Conservation (phyloP, 2,888 invertebrate species). For the Drosophila maculinotata region DNA sequence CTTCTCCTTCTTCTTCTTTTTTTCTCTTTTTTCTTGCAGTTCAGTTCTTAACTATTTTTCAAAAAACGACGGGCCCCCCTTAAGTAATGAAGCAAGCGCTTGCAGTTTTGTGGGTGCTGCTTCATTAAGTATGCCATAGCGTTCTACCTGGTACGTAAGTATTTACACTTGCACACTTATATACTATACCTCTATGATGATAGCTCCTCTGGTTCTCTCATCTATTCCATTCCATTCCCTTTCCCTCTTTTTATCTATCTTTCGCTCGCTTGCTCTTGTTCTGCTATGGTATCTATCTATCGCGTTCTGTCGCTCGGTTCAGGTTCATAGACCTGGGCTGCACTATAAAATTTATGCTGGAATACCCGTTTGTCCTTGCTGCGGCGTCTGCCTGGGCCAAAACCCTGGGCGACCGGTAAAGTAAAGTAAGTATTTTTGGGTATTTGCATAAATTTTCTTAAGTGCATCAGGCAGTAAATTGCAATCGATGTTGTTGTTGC, state of each 20-base stretch:
- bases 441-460: constrained; percentile 84
- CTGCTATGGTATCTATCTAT: no score
- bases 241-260: constrained; percentile 4
- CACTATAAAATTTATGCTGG: constrained; percentile 81
- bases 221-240: not conserved
- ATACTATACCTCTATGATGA: constrained; percentile 24
- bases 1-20: not conserved
- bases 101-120: constrained; percentile 81
- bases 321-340: constrained; percentile 77
- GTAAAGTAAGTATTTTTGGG: constrained; percentile 83
- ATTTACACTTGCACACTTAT: constrained; percentile 35
- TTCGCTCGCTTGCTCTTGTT: not conserved
- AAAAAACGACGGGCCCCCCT: constrained; percentile 46
- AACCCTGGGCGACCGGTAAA: constrained; percentile 50
- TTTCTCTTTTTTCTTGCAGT: constrained; percentile 21
- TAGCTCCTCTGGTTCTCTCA: constrained; percentile 16
- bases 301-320: constrained; percentile 8
- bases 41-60: constrained; percentile 75
- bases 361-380: constrained; percentile 77
- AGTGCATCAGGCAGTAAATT: constrained; percentile 83
- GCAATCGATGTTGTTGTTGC: constrained; percentile 79
- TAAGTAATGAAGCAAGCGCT: constrained; percentile 75
- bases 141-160: constrained; percentile 48
- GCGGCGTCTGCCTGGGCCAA: constrained; percentile 59
- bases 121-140: constrained; percentile 77